phyloP scores from a whole-genome alignment of 1,140 invertebrate genomes.

The Halesus radiatus region DNA sequence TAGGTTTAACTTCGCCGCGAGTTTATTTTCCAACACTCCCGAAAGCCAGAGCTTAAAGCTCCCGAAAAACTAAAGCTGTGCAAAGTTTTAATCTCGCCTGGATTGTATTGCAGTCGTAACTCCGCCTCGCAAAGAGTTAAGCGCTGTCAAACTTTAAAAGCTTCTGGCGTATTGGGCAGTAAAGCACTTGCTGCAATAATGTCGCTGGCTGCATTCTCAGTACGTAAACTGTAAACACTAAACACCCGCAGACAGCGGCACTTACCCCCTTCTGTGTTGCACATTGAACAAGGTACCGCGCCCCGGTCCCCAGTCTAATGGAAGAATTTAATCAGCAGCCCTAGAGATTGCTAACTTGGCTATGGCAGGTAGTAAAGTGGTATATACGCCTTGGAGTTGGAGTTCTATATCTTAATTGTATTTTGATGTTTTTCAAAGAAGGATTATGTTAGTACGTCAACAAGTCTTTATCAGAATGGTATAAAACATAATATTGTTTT shows the following conservation, averaged over 20 bases:
- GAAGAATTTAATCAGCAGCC: constrained; percentile 24
- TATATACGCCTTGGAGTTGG: too few relatives aligned
- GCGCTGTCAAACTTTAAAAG: constrained; percentile 34
- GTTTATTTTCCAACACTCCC: not conserved
- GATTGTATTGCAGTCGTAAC: constrained; percentile 37
- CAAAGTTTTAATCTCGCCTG: constrained; percentile 28
- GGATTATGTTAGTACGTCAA: too few relatives aligned
- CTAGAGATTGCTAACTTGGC: not conserved
- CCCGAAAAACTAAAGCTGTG: not conserved
- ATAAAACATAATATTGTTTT: too few relatives aligned
- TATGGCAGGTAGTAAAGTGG: too few relatives aligned
- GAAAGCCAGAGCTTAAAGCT: not conserved
- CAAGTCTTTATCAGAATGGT: too few relatives aligned
- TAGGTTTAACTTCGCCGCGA: too few relatives aligned
- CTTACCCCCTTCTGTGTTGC: not conserved
- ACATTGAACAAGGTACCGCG: not conserved
- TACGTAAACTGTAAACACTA: not conserved
- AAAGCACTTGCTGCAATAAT: constrained; percentile 15
- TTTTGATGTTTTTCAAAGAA: too few relatives aligned
- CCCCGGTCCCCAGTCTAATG: constrained; percentile 4
- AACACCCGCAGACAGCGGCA: not conserved
- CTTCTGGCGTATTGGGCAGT: constrained; percentile 25
- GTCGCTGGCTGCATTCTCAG: constrained; percentile 15
- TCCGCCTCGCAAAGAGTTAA: constrained; percentile 25
- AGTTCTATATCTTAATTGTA: too few relatives aligned